These are phyloP conservation scores for Thamnophis elegans DNA, from an alignment of 2,797 vertebrate species.

Conservation along the genomic window DNA sequence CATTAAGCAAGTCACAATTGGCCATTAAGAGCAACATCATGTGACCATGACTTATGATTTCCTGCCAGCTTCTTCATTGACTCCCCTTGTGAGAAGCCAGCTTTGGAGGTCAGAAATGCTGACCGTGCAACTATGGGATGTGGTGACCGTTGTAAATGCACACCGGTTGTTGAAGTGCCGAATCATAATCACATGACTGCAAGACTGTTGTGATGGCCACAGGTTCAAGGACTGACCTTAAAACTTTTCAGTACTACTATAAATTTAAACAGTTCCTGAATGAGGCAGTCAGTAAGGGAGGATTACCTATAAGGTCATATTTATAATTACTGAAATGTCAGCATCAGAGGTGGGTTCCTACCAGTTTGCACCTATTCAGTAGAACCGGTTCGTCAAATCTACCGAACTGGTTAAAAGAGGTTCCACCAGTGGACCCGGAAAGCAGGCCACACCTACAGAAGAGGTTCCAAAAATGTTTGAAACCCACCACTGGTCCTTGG, in stretches of 20 bases:
- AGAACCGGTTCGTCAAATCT: too few relatives aligned
- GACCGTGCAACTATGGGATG: background rate
- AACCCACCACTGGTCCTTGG: too few relatives aligned
- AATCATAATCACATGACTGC: background rate
- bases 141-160: background rate
- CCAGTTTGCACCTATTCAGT: too few relatives aligned
- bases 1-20: background rate
- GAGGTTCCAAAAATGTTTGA: too few relatives aligned
- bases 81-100: background rate
- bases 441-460: too few relatives aligned
- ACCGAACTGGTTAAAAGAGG: too few relatives aligned
- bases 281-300: background rate
- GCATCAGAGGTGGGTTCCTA: too few relatives aligned
- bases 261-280: background rate
- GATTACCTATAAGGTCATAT: background rate
- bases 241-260: background rate
- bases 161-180: background rate
- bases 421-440: too few relatives aligned
- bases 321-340: background rate
- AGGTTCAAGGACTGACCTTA: background rate
- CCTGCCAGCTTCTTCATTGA: background rate
- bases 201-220: background rate
- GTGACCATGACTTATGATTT: background rate
- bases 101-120: background rate
- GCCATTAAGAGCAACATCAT: background rate